Evolutionary conservation across 2,888 invertebrate species (phyloP).

Genomic region (Carcina quercana): DNA sequence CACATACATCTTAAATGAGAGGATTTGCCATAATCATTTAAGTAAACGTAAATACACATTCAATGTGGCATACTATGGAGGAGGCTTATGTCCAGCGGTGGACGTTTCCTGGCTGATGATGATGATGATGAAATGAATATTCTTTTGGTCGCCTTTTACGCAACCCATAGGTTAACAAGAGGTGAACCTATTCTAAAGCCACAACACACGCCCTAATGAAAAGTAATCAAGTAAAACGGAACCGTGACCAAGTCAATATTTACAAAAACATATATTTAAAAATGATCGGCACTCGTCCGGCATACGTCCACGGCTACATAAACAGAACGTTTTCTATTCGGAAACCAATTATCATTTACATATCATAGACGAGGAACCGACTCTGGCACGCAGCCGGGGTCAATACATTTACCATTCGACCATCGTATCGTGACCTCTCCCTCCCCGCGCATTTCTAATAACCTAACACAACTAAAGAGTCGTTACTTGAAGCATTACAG

Average conservation of each 20-base stretch:
- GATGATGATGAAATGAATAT: no score
- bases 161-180: no score
- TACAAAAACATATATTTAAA: slow-evolving; percentile 18
- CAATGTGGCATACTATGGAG: no score
- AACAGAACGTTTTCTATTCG: slow-evolving; percentile 66
- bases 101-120: no score
- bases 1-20: no score
- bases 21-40: no score
- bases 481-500: slow-evolving; percentile 28
- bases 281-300: slow-evolving; percentile 46
- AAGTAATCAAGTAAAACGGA: no score
- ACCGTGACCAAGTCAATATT: neutral
- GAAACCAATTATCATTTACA: slow-evolving; percentile 73
- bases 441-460: slow-evolving; percentile 27
- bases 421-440: slow-evolving; percentile 38
- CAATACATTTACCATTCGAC: slow-evolving; percentile 62
- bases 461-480: slow-evolving; percentile 20
- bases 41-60: no score
- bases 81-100: no score
- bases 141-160: no score
- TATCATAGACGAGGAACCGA: slow-evolving; percentile 68
- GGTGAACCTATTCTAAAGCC: no score
- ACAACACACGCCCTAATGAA: no score
- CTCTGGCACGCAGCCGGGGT: slow-evolving; percentile 63
- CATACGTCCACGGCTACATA: slow-evolving; percentile 52